phyloP scores from a whole-genome alignment of 2,797 vertebrate genomes.

The Vultur gryphus region DNA sequence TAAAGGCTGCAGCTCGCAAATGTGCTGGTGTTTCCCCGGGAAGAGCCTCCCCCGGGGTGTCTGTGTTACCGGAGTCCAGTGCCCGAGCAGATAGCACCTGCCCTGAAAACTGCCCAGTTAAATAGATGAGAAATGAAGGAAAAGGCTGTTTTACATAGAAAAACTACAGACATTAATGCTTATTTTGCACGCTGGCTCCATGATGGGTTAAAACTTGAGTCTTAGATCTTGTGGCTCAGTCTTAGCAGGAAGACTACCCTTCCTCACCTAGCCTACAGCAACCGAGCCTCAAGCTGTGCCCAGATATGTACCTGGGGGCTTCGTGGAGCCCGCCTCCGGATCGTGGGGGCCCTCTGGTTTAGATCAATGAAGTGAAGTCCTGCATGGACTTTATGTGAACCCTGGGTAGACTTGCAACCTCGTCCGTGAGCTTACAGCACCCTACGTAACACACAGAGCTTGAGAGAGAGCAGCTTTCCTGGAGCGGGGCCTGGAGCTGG shows the following conservation, averaged over 20 bases:
- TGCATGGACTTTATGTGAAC: not conserved
- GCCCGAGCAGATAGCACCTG: not conserved
- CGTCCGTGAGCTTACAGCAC: fast-evolving
- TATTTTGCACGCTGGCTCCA: fast-evolving
- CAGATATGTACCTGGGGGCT: not conserved
- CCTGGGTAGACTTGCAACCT: not conserved
- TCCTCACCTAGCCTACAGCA: not conserved
- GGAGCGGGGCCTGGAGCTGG: not conserved
- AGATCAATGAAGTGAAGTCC: not conserved
- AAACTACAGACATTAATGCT: not conserved
- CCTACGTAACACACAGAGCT: fast-evolving
- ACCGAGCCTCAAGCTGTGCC: not conserved
- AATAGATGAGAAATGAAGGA: not conserved
- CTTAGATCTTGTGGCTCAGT: not conserved
- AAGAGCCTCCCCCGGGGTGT: not conserved
- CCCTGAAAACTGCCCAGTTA: not conserved
- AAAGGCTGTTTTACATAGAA: not conserved
- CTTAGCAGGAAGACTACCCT: not conserved
- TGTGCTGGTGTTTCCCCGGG: fast-evolving
- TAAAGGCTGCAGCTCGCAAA: not conserved
- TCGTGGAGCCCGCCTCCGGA: not conserved
- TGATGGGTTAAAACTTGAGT: not conserved
- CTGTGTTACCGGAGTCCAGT: fast-evolving
- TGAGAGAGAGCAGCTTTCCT: not conserved
- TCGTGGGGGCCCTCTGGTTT: not conserved